These are phyloP conservation scores for Calephelis nemesis DNA, from an alignment of 1,140 invertebrate species.

Conservation along the genomic window DNA sequence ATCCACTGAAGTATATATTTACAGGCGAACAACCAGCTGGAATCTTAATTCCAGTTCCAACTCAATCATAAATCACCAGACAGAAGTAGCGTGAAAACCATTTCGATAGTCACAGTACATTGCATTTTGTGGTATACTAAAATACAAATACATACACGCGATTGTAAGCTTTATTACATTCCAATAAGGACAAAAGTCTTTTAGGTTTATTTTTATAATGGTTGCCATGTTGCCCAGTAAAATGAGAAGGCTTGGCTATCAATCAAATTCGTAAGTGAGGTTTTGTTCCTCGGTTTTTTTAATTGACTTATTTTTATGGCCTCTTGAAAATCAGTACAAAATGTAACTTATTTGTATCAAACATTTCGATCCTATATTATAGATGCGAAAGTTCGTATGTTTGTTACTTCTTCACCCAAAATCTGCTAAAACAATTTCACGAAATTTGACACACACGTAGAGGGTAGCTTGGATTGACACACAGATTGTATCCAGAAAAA, in stretches of 20 bases:
- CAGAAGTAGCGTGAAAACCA: constrained; percentile 8
- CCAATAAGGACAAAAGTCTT: not conserved
- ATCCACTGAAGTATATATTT: not conserved
- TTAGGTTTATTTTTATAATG: not conserved
- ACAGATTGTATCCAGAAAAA: too few species aligned
- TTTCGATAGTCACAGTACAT: constrained; percentile 12
- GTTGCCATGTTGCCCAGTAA: not conserved
- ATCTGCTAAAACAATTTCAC: too few species aligned
- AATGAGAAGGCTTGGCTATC: not conserved
- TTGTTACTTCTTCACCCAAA: too few species aligned
- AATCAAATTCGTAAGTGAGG: constrained; percentile 4
- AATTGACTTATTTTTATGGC: constrained; percentile 5
- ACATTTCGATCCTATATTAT: too few species aligned
- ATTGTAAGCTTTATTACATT: not conserved
- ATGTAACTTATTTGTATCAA: too few species aligned
- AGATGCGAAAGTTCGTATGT: too few species aligned
- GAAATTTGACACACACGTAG: too few species aligned
- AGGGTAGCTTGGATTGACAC: too few species aligned
- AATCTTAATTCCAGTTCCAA: constrained; percentile 6
- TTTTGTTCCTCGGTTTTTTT: constrained; percentile 3
- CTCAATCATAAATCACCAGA: constrained; percentile 3
- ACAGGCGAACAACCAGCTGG: not conserved
- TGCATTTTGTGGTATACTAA: not conserved
- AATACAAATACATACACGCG: not conserved
- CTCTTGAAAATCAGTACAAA: not conserved